Percentiles rank a stretch among this genome's conserved stretches.
Conservation (phyloP, 2,113 vertebrate species). For the Cariama cristata region DNA sequence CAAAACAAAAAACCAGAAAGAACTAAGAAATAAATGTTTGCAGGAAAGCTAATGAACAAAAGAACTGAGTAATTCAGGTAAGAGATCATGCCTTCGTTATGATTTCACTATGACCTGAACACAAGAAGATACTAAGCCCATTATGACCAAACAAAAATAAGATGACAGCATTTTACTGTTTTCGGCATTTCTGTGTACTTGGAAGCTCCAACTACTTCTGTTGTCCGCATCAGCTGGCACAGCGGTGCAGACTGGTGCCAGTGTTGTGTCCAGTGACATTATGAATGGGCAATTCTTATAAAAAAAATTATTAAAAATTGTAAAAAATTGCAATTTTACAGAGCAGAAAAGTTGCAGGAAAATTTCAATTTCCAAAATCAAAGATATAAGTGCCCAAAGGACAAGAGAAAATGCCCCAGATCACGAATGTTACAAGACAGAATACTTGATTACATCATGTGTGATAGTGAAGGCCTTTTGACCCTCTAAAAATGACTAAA, state of each 20-base stretch:
- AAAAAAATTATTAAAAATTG: background rate
- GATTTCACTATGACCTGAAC: background rate
- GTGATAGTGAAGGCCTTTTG: background rate
- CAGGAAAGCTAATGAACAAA: background rate
- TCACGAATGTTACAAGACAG: background rate
- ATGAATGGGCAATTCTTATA: background rate
- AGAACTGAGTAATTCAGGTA: background rate
- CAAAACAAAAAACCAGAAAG: background rate
- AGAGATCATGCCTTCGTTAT: background rate
- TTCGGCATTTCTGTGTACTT: background rate
- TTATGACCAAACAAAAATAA: background rate
- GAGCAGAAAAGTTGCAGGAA: background rate
- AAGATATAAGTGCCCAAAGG: background rate
- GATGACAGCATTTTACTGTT: background rate
- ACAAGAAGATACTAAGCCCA: background rate
- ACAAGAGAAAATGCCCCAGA: background rate
- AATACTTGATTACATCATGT: background rate
- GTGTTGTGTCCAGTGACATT: background rate
- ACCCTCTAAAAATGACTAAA: background rate
- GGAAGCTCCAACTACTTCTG: background rate
- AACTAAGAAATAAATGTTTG: background rate
- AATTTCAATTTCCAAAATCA: background rate
- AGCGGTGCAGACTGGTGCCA: background rate
- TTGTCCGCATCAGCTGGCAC: background rate
- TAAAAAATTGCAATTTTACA: background rate